phyloP scores from a whole-genome alignment of 2,113 vertebrate genomes.

The Atlantisia rogersi region DNA sequence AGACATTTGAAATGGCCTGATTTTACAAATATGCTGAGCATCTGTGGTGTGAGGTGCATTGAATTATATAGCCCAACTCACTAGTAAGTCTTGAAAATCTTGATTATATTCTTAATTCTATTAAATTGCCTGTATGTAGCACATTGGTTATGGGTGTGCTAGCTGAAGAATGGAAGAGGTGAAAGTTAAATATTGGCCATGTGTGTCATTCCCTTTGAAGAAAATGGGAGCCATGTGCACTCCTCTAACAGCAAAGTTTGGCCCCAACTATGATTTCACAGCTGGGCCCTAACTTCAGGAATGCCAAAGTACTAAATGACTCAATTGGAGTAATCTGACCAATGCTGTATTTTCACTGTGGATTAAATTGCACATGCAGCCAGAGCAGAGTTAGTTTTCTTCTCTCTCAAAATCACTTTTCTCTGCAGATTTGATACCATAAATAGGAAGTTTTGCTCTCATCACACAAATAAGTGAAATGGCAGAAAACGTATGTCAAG shows the following conservation, averaged over 20 bases:
- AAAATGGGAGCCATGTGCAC: conserved; percentile 72
- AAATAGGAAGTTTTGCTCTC: conserved; percentile 37
- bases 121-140: conserved; percentile 43
- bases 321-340: conserved; percentile 60
- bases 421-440: conserved; percentile 33
- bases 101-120: conserved; percentile 55
- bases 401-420: conserved; percentile 58
- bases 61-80: conserved; percentile 39
- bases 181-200: conserved; percentile 69
- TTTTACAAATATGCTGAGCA: conserved; percentile 38
- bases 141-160: conserved; percentile 47
- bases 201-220: conserved; percentile 67
- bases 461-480: conserved; percentile 65
- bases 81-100: conserved; percentile 40
- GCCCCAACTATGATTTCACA: conserved; percentile 64
- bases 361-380: conserved; percentile 35
- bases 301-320: conserved; percentile 61
- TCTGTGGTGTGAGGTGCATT: neutral
- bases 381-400: conserved; percentile 39
- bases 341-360: conserved; percentile 29
- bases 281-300: conserved; percentile 53
- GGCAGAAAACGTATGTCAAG: conserved; percentile 64
- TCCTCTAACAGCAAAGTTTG: conserved; percentile 52
- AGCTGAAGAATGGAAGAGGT: conserved; percentile 56
- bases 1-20: neutral